phyloP scores from a whole-genome alignment of 2,113 vertebrate genomes.

The Hippocampus barbouri region DNA sequence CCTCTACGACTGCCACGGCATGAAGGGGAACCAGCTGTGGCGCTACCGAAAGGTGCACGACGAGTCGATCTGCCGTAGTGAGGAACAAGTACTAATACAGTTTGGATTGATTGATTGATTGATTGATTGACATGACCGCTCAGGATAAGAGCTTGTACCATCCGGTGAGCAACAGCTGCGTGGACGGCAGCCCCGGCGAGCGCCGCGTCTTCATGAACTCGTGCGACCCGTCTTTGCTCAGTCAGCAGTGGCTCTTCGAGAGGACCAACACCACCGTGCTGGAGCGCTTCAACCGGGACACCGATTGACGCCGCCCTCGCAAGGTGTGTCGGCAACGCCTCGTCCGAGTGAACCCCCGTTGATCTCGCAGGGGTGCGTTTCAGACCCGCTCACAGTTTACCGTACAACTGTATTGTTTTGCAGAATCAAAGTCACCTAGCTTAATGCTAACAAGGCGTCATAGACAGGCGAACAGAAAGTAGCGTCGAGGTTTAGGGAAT shows the following conservation, averaged over 20 bases:
- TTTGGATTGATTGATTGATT: background rate
- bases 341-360: background rate
- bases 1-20: conserved; percentile 94
- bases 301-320: conserved; percentile 23
- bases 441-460: background rate
- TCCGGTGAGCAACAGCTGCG: conserved; percentile 63
- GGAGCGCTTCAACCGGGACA: conserved; percentile 54
- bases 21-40: conserved; percentile 99
- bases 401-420: no score
- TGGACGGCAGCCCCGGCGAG: conserved; percentile 52
- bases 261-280: conserved; percentile 62
- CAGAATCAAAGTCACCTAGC: background rate
- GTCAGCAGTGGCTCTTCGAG: conserved; percentile 64
- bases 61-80: no score
- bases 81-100: background rate
- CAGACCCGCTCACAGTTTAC: background rate
- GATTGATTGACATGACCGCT: no score
- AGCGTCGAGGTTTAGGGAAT: background rate
- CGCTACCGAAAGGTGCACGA: conserved; percentile 80
- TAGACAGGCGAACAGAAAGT: background rate
- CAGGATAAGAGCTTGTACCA: conserved; percentile 65
- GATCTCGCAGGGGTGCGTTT: conserved; percentile 11
- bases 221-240: conserved; percentile 43
- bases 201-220: conserved; percentile 60
- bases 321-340: background rate